phyloP scores from a whole-genome alignment of 2,888 invertebrate genomes.

The Schizotus pectinicornis region DNA sequence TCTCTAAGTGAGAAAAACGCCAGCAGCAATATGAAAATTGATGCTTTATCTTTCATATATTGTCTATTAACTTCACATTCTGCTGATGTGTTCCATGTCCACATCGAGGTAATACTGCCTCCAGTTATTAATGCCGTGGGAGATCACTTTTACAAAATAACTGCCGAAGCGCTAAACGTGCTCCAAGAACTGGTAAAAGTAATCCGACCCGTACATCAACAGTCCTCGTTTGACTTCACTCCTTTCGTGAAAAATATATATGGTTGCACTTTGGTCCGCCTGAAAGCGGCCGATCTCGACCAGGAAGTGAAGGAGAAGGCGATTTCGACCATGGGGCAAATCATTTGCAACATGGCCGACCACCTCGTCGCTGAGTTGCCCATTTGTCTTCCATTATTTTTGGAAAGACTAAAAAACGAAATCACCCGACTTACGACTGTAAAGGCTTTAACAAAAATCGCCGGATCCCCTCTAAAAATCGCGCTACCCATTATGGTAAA shows the following conservation, averaged over 20 bases:
- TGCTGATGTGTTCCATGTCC: constrained; percentile 79
- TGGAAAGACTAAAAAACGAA: constrained; percentile 95
- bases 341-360: constrained; percentile 92
- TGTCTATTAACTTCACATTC: constrained; percentile 81
- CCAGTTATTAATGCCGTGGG: constrained; percentile 88
- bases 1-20: constrained; percentile 91
- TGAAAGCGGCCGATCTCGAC: constrained; percentile 96
- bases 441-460: constrained; percentile 93
- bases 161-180: constrained; percentile 93
- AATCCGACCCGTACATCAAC: constrained; percentile 79
- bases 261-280: constrained; percentile 80
- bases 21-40: constrained; percentile 97
- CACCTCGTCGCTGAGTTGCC: constrained; percentile 79
- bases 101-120: constrained; percentile 79
- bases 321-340: constrained; percentile 95
- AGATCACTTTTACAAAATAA: constrained; percentile 98
- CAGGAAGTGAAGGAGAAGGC: constrained; percentile 99
- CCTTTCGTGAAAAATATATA: constrained; percentile 84
- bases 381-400: constrained; percentile 90
- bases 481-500: constrained; percentile 82
- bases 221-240: constrained; percentile 72
- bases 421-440: constrained; percentile 96
- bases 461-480: constrained; percentile 86
- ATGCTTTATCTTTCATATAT: constrained; percentile 91
- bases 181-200: constrained; percentile 94